Conservation (phyloP, 2,797 vertebrate genomes). For the Monodelphis domestica region DNA sequence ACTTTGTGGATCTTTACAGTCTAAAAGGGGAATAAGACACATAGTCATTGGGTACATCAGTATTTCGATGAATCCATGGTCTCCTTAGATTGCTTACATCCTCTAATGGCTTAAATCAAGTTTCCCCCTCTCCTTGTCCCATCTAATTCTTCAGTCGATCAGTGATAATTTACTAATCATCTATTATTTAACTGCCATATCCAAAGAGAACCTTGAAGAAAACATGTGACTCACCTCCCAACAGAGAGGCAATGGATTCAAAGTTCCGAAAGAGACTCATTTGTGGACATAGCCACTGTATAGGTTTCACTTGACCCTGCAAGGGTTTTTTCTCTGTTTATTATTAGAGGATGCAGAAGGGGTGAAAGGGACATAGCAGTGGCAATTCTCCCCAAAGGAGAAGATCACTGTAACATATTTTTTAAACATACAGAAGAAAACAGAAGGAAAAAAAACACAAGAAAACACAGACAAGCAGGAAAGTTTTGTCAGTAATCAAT, state of each 20-base stretch:
- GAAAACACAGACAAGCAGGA: background rate
- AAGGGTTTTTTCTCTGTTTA: background rate
- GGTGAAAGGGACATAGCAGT: no score
- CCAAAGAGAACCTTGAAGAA: background rate
- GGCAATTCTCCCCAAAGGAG: background rate
- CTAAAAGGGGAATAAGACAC: background rate
- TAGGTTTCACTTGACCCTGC: background rate
- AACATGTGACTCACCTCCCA: background rate
- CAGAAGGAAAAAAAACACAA: background rate
- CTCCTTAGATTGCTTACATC: background rate
- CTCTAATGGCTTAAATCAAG: background rate
- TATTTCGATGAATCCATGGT: background rate
- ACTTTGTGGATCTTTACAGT: background rate
- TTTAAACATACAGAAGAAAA: background rate
- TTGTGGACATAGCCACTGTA: background rate
- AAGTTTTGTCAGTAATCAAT: background rate
- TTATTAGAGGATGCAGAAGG: background rate
- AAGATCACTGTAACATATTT: background rate
- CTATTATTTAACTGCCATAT: background rate
- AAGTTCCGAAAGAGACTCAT: background rate
- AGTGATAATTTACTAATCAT: background rate
- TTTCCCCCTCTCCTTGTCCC: background rate
- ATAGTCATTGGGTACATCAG: background rate
- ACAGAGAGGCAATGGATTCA: background rate
- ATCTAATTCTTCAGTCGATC: background rate